phyloP scores from a whole-genome alignment of 2,113 vertebrate species.

The Rhipidura dahli region DNA sequence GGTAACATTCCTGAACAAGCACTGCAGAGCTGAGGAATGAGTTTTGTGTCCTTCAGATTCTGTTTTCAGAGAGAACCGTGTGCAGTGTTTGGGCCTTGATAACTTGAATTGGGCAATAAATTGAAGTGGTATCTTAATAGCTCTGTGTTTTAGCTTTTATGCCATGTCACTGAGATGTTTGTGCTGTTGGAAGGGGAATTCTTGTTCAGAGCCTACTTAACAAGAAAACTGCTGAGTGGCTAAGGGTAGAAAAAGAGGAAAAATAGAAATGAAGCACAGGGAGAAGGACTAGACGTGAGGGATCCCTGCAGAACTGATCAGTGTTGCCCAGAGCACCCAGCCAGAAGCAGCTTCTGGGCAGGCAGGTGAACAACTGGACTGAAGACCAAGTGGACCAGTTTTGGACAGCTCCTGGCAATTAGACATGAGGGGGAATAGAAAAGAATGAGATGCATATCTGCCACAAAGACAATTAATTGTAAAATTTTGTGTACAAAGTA shows the following conservation, averaged over 20 bases:
- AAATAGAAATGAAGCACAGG: neutral
- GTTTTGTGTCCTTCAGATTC: neutral
- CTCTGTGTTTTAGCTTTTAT: neutral
- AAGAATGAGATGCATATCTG: neutral
- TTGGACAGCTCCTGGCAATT: neutral
- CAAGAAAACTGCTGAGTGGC: neutral
- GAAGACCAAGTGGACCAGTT: neutral
- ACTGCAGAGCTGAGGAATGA: neutral
- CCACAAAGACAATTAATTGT: neutral
- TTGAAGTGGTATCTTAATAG: neutral
- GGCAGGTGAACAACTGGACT: neutral
- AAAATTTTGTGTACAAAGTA: neutral
- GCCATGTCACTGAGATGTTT: neutral
- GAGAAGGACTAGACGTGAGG: neutral
- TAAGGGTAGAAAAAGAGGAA: neutral
- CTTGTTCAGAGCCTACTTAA: neutral
- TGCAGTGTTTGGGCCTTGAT: neutral
- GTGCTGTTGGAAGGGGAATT: neutral
- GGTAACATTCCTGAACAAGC: neutral
- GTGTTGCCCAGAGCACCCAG: neutral
- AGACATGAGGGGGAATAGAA: neutral
- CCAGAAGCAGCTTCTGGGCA: neutral
- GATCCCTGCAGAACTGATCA: neutral
- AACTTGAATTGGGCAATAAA: neutral
- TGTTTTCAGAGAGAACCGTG: neutral